Evolutionary conservation across 2,797 vertebrate species (phyloP).

Genomic region (Channa striata): DNA sequence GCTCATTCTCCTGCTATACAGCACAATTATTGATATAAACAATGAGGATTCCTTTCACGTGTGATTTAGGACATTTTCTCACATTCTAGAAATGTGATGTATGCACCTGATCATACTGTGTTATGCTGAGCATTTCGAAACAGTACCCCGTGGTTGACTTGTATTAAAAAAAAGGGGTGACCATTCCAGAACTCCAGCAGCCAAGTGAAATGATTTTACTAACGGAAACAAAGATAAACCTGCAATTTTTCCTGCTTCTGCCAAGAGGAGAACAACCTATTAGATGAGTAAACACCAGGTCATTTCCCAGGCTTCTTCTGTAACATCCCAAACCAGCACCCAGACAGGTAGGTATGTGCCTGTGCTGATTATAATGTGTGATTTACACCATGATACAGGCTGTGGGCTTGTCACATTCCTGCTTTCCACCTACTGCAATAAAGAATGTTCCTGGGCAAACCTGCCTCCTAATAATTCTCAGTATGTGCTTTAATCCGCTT

Average conservation of each 20-base stretch:
- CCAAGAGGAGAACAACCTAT: background rate
- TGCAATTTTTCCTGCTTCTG: background rate
- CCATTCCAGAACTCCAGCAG: background rate
- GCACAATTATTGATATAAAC: background rate
- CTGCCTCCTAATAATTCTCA: slow-evolving; percentile 33
- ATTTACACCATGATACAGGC: slow-evolving; percentile 41
- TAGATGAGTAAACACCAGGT: background rate
- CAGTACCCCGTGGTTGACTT: background rate
- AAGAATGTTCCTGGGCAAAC: slow-evolving; percentile 51
- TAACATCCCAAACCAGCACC: background rate
- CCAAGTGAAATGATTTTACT: background rate
- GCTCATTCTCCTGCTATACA: background rate
- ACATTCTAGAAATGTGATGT: background rate
- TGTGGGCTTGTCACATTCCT: slow-evolving; percentile 58
- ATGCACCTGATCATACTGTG: background rate
- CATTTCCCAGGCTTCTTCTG: slow-evolving; percentile 2
- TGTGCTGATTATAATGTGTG: slow-evolving; percentile 40
- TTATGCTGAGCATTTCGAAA: background rate
- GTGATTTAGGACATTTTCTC: background rate
- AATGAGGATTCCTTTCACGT: background rate
- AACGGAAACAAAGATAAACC: background rate
- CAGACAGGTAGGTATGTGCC: slow-evolving; percentile 61
- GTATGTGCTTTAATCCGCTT: slow-evolving; percentile 54
- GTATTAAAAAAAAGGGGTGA: too few species aligned
- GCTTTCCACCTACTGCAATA: slow-evolving; percentile 30